A percentile compares a stretch with the other conserved stretches of the same genome.
phyloP scores from a whole-genome alignment of 2,888 invertebrate genomes.

The Pandemis corylana region DNA sequence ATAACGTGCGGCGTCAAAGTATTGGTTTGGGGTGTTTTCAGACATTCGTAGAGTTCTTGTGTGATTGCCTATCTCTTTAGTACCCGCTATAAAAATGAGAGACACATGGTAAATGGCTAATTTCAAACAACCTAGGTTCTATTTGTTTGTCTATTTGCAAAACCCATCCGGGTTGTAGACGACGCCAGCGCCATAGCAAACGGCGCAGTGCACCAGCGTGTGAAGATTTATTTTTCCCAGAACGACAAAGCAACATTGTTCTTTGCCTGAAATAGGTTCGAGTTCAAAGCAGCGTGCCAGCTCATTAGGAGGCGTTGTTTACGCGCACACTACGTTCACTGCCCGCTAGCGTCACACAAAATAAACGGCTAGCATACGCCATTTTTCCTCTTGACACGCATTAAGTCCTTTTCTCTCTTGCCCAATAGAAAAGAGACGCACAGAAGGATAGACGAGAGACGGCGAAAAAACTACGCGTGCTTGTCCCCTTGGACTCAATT shows the following conservation, averaged over 20 bases:
- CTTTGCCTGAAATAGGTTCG: conserved; percentile 68
- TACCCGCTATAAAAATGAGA: too few species aligned
- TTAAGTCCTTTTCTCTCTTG: neutral
- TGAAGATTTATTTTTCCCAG: conserved; percentile 75
- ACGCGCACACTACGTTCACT: conserved; percentile 55
- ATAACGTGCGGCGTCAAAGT: too few species aligned
- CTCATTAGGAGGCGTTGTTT: conserved; percentile 67
- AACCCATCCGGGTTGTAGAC: conserved; percentile 59
- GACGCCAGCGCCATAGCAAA: conserved; percentile 72
- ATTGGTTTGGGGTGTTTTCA: too few species aligned
- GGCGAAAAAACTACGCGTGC: neutral
- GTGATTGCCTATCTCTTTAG: too few species aligned
- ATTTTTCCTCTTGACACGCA: neutral
- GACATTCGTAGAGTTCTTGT: too few species aligned
- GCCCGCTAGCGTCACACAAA: conserved; percentile 43
- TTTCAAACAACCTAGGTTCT: too few species aligned
- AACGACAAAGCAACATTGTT: conserved; percentile 76
- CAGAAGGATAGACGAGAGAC: neutral
- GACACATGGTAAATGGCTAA: too few species aligned
- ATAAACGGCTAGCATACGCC: neutral
- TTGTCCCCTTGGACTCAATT: conserved; percentile 2
- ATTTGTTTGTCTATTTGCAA: conserved; percentile 40
- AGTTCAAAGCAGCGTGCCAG: conserved; percentile 71
- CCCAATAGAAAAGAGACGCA: neutral
- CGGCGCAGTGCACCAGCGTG: conserved; percentile 57